Evolutionary conservation across 2,888 invertebrate genomes (phyloP).

Genomic region (Nephrotoma appendiculata): DNA sequence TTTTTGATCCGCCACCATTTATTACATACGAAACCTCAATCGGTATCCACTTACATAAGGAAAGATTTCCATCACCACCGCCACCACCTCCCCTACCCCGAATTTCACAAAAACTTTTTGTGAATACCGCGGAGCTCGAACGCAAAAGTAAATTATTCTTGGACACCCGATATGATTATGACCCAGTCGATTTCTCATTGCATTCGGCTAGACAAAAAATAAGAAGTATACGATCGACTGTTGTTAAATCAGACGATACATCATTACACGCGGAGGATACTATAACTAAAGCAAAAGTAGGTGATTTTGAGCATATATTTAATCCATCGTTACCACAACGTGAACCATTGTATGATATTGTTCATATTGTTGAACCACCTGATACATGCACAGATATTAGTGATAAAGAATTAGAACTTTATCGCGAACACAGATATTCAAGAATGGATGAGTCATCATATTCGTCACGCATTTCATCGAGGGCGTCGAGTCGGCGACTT

Average conservation of each 20-base stretch:
- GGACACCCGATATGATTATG: slow-evolving; percentile 26
- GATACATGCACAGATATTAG: slow-evolving; percentile 22
- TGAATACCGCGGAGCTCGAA: slow-evolving; percentile 30
- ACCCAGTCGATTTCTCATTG: slow-evolving; percentile 26
- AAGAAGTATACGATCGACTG: slow-evolving; percentile 29
- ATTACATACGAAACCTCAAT: slow-evolving; percentile 31
- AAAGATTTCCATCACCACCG: slow-evolving; percentile 24
- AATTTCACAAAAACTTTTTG: slow-evolving; percentile 25
- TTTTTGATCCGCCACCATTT: slow-evolving; percentile 30
- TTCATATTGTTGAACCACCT: slow-evolving; percentile 21
- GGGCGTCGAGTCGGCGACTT: slow-evolving; percentile 42
- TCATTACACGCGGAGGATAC: slow-evolving; percentile 32
- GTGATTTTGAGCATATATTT: slow-evolving; percentile 31
- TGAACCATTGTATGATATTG: slow-evolving; percentile 28
- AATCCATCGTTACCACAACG: slow-evolving; percentile 27
- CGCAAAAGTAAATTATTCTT: slow-evolving; percentile 30
- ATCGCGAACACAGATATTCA: slow-evolving; percentile 2
- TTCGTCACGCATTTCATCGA: slow-evolving; percentile 39
- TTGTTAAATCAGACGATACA: slow-evolving; percentile 29
- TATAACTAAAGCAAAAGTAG: slow-evolving; percentile 30
- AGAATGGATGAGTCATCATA: slow-evolving; percentile 25
- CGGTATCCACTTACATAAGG: slow-evolving; percentile 29
- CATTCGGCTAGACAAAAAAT: slow-evolving; percentile 31
- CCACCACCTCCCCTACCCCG: slow-evolving; percentile 25
- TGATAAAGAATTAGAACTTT: slow-evolving; percentile 20